Percentiles rank a stretch among this genome's conserved stretches.
Conservation (phyloP, 2,113 vertebrate species). For the Brachyhypopomus occidentalis region DNA sequence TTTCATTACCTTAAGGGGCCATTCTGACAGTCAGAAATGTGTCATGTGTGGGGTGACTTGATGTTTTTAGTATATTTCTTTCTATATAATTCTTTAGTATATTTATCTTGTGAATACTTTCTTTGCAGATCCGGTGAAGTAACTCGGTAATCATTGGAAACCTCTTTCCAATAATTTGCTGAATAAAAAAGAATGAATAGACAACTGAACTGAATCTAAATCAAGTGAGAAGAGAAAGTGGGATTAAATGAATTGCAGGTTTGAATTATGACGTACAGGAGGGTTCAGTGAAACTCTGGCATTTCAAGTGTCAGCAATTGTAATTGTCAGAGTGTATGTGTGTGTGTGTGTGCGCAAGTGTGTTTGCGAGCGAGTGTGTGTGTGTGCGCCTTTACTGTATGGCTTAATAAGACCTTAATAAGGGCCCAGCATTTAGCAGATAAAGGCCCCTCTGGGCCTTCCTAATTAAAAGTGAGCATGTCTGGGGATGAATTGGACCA, state of each 20-base stretch:
- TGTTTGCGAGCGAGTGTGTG: too few relatives aligned
- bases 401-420: slow-evolving; percentile 75
- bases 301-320: slow-evolving; percentile 30
- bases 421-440: slow-evolving; percentile 66
- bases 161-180: background rate
- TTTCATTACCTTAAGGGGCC: slow-evolving; percentile 29
- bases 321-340: slow-evolving; percentile 34
- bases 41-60: slow-evolving; percentile 14
- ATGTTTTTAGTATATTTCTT: background rate
- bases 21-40: slow-evolving; percentile 14
- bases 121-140: background rate
- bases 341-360: background rate
- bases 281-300: slow-evolving; percentile 37
- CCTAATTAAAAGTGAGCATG: slow-evolving; percentile 69
- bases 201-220: slow-evolving; percentile 6
- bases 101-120: too few relatives aligned
- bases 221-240: background rate
- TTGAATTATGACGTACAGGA: background rate
- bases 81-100: too few relatives aligned
- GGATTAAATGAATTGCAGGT: slow-evolving; percentile 3
- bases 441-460: slow-evolving; percentile 64
- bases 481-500: slow-evolving; percentile 51
- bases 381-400: slow-evolving; percentile 57
- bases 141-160: slow-evolving; percentile 1
- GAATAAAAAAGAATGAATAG: slow-evolving; percentile 30